Evolutionary conservation across 1,140 invertebrate species (phyloP), one percentile per base, ranked within the genome.

Genomic region (Atta texana): DNA sequence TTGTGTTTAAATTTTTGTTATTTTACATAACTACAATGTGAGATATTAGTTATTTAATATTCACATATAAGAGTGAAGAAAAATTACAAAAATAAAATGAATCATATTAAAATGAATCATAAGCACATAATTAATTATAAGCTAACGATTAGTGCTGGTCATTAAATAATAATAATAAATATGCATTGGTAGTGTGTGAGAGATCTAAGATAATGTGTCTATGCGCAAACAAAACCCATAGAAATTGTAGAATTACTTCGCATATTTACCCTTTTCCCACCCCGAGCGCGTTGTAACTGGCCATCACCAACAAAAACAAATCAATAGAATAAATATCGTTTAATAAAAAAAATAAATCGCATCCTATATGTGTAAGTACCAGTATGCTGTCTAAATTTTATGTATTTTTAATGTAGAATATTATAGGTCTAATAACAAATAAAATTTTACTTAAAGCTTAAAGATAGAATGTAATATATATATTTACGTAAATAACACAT

Each of bases 221-320:
- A 82, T 61, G 74, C 44, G 66, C 28, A 87, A 24, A 87, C 82
- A 85, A 66, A 68, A 86, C 55, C 71, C 59, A 86, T 74, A 72
- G 49, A 91, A 85, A 53, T 21, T 75, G 69, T 75, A 74, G 14
- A 28, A 66, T 91, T 78, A 85, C n/a, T 75, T 61, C 92, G 53
- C 91, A 96, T 96, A 96, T 96, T 96, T 96, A 96, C 96, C 96
- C 95, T 94, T 94, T 95, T 96, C 94, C 95, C 94, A 96, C 95
- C 95, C 92, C 93, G 94, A 93, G 93, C 92, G 86, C 94, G 93
- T 93, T 96, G 95, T 94, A 96, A 95, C 95, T 96, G 96, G 77
- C 92, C 94, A 94, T 95, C 95, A 95, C 94, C 94, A 92, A 89
- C 68, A 91, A 92, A 93, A 93, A 94, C 34, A 93, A 94, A 93